phyloP scores from a whole-genome alignment of 2,797 vertebrate species.

The Sylvilagus floridanus region DNA sequence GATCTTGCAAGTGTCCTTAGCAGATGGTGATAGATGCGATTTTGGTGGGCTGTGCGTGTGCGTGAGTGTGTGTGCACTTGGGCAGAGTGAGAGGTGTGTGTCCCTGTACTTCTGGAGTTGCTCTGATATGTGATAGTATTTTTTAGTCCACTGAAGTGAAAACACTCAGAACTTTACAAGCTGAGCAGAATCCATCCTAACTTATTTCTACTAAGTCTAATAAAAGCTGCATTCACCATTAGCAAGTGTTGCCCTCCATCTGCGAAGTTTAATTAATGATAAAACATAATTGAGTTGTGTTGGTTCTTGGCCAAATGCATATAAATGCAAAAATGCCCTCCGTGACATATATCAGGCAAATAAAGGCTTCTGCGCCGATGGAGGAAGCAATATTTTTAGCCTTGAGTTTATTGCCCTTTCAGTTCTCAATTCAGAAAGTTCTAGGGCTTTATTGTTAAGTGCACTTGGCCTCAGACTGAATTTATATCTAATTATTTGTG shows the following conservation, averaged over 20 bases:
- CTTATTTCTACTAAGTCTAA: slow-evolving; percentile 67
- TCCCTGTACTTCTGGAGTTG: background rate
- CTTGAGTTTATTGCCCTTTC: slow-evolving; percentile 42
- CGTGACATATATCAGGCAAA: background rate
- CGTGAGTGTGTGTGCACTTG: background rate
- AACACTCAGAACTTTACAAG: slow-evolving; percentile 38
- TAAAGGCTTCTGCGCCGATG: slow-evolving; percentile 38
- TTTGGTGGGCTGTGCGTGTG: background rate
- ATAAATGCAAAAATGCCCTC: slow-evolving; percentile 59
- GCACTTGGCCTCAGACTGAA: slow-evolving; percentile 47
- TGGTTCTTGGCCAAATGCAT: slow-evolving; percentile 64
- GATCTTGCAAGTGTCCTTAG: background rate
- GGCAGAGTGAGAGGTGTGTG: background rate
- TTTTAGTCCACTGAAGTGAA: slow-evolving; percentile 44
- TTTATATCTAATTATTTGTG: slow-evolving; percentile 73
- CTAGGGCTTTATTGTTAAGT: slow-evolving; percentile 36
- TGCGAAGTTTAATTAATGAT: slow-evolving; percentile 76
- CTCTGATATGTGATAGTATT: background rate
- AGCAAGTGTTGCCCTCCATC: slow-evolving; percentile 56
- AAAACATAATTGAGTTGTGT: slow-evolving; percentile 72
- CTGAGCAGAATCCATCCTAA: slow-evolving; percentile 36
- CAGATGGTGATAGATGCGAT: slow-evolving; percentile 35
- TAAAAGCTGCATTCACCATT: slow-evolving; percentile 64
- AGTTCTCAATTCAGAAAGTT: slow-evolving; percentile 53
- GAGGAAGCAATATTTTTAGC: slow-evolving; percentile 59